Evolutionary conservation across 2,888 invertebrate genomes (phyloP), one percentile per base, ranked within the genome.

Genomic region (Altica lythri): DNA sequence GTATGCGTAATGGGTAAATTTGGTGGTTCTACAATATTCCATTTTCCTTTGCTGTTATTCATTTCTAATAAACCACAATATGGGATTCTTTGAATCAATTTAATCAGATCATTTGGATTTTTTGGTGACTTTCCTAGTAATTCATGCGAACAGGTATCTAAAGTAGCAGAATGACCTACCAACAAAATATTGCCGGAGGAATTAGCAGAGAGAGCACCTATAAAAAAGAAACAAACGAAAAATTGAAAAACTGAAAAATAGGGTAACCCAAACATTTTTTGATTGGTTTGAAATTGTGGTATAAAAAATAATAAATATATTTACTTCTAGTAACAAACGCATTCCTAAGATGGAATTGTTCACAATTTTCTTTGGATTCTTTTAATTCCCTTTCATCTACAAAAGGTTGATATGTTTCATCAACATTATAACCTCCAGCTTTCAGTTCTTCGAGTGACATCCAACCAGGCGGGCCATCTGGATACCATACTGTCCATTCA

Each of bases 401-500:
- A 52, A 86, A 75, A 1, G 90, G 85, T 45, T 80, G 79, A 76
- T 88, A 95, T 70, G 79, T 78, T 3, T 80, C 70, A 68, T 91
- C 88, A 1, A 96, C 83, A 66, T 90, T 88, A 67, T 84, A 90
- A 2, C 91, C 92, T 12, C 87, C 86, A 8, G 81, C 80, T 10
- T 78, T 77, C 3, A 94, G 76, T 70, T 95, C 94, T 0, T 82
- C 79, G 0, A 81, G 78, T 0, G 84, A 85, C 83, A 95, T 86
- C 84, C 91, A 95, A 13, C 84, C 82, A 2, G 91, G 92, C 68
- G 85, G 77, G 0, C 86, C 86, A 53, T 88, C 88, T 1, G 84
- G 82, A 74, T 95, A 92, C 95, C 95, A 96, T 22, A 87, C 85
- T 70, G 93, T 82, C 90, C 90, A 97, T 76, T 97, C 97, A 76